phyloP scores from a whole-genome alignment of 2,797 vertebrate genomes.

The Eremophila alpestris region DNA sequence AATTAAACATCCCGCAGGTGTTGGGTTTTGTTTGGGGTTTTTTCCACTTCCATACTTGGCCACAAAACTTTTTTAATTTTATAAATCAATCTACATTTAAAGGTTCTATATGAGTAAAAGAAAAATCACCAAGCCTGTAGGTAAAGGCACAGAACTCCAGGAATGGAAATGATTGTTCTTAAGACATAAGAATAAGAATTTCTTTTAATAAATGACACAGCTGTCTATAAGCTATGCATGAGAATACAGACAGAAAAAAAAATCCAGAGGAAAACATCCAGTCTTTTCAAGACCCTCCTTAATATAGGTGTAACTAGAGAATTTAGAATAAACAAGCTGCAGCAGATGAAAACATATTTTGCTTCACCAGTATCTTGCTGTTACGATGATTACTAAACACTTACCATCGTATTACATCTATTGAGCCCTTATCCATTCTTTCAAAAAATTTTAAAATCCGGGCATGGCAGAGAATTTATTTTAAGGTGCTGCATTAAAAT shows the following conservation, averaged over 20 bases:
- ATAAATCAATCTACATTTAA: not conserved
- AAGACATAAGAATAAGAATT: not conserved
- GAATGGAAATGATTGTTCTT: not conserved
- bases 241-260: not conserved
- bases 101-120: not conserved
- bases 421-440: not conserved
- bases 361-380: not conserved
- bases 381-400: not conserved
- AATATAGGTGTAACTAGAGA: not conserved
- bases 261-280: not conserved
- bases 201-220: not conserved
- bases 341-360: not conserved
- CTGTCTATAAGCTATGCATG: not conserved
- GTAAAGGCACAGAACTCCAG: not conserved
- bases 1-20: not conserved
- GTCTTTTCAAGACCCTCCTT: not conserved
- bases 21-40: rapidly evolving
- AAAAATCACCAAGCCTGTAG: not conserved
- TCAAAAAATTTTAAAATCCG: not conserved
- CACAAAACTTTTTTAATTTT: not conserved
- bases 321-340: not conserved
- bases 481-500: not conserved
- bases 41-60: not conserved
- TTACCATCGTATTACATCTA: not conserved
- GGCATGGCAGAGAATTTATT: not conserved